These are phyloP conservation scores for Pogonophryne albipinna DNA, from an alignment of 2,797 vertebrate genomes.

Conservation along the genomic window DNA sequence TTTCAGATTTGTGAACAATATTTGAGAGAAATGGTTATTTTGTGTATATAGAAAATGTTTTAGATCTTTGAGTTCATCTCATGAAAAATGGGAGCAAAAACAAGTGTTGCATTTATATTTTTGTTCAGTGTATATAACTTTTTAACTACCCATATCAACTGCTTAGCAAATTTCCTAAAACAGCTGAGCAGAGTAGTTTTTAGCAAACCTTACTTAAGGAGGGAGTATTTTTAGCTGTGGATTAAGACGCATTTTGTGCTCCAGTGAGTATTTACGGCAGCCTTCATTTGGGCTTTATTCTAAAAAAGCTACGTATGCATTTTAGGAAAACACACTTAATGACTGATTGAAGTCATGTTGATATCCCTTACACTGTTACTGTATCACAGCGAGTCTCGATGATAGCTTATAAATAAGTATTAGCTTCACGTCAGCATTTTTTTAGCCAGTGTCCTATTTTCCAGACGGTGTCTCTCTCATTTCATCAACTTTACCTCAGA, in stretches of 20 bases:
- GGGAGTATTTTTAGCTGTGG: slow-evolving; percentile 9
- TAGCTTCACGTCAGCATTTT: slow-evolving; percentile 14
- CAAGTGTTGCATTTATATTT: no score
- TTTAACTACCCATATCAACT: neutral
- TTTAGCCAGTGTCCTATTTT: slow-evolving; percentile 37
- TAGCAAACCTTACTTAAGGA: neutral
- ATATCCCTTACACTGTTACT: slow-evolving; percentile 6
- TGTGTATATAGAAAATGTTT: no score
- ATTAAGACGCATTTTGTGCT: neutral
- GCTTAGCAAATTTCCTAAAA: neutral
- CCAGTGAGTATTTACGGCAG: slow-evolving; percentile 1
- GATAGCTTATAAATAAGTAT: slow-evolving; percentile 15
- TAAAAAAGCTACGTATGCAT: neutral
- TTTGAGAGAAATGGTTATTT: no score
- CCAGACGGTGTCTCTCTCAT: slow-evolving; percentile 34
- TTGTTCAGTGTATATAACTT: no score
- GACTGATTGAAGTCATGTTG: slow-evolving; percentile 3
- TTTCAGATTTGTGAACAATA: no score
- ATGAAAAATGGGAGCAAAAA: no score
- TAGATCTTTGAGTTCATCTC: no score
- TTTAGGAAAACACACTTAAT: slow-evolving; percentile 10
- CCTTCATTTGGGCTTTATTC: neutral
- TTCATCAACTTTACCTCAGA: slow-evolving; percentile 35
- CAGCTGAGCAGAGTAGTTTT: neutral
- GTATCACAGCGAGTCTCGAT: neutral